Evolutionary conservation across 2,113 vertebrate genomes (phyloP), one percentile per base, ranked within the genome.

Genomic region (Strigops habroptila): DNA sequence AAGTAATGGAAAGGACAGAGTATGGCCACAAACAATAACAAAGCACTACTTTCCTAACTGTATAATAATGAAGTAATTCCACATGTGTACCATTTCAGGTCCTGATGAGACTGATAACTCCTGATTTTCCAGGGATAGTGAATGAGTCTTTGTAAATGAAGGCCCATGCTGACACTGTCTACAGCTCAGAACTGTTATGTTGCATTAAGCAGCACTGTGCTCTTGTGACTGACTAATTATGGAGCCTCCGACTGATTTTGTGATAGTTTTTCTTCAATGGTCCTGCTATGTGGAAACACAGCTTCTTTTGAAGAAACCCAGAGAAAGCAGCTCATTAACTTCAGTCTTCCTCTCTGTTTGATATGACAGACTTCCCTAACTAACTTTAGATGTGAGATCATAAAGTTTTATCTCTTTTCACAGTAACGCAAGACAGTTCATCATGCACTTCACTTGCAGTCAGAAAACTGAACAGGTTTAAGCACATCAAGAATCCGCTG

Each of bases 361-460:
- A 94, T 83, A 62, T 63, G 93, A 97, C 91, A 98, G 92, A 49
- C 78, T 96, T 92, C 70, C 49, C 69, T 94, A 95, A 97, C 94
- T 93, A 95, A 97, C 94, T 97, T 97, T 68, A 69, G 60, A 96
- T 64, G 90, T 64, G 60, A 95, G 62, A 94, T 97, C 94, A 97
- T 97, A 98, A 97, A 95, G 63, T 98, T 98, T 98, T 97, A 97
- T 97, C 95, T 97, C 82, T 93, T 96, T 96, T 96, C 83, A 94
- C 51, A 95, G 79, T 60, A 96, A 84, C 89, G 91, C 78, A 84
- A 88, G 80, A 35, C 55, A 95, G 48, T 94, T 97, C 90, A 82
- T 91, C 95, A 90, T 30, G 17, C 76, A 85, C 48, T 95, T 77
- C 91, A 37, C 57, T 96, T 90, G 33, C 60, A 95, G 82, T 65